A percentile compares a stretch with the other conserved stretches of the same genome.
These are phyloP conservation scores for Bagarius yarrelli DNA, from an alignment of 2,113 vertebrate genomes.

Conservation along the genomic window DNA sequence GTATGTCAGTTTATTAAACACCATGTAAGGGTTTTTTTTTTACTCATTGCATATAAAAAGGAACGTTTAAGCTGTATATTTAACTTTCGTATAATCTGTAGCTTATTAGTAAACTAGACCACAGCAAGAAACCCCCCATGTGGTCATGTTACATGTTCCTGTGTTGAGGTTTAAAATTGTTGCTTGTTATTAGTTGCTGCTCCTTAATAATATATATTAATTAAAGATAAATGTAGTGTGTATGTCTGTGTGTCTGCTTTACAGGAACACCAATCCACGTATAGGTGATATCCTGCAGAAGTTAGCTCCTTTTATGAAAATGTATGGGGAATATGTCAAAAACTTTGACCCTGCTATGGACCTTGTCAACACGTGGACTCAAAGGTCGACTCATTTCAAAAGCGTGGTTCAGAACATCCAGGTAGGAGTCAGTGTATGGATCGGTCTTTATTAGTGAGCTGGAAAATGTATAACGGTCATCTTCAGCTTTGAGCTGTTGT, in stretches of 20 bases:
- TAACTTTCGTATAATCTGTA: neutral
- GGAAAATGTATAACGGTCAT: neutral
- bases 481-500: neutral
- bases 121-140: neutral
- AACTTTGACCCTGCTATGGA: slow-evolving; percentile 95
- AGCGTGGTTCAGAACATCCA: slow-evolving; percentile 87
- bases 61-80: neutral
- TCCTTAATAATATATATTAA: neutral
- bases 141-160: neutral
- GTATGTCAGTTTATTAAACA: too few relatives aligned
- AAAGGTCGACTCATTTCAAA: slow-evolving; percentile 86
- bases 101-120: neutral
- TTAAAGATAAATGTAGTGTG: neutral
- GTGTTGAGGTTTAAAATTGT: neutral
- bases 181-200: neutral
- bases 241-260: slow-evolving; percentile 24
- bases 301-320: slow-evolving; percentile 95
- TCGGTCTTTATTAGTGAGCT: neutral
- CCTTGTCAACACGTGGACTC: slow-evolving; percentile 87
- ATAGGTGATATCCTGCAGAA: slow-evolving; percentile 97
- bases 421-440: slow-evolving; percentile 64
- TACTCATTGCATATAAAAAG: neutral
- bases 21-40: too few relatives aligned
- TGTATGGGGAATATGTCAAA: slow-evolving; percentile 98
- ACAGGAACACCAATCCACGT: slow-evolving; percentile 84